These are phyloP conservation scores for Eucera pruinosa DNA, from an alignment of 2,888 invertebrate genomes.

Conservation along the genomic window DNA sequence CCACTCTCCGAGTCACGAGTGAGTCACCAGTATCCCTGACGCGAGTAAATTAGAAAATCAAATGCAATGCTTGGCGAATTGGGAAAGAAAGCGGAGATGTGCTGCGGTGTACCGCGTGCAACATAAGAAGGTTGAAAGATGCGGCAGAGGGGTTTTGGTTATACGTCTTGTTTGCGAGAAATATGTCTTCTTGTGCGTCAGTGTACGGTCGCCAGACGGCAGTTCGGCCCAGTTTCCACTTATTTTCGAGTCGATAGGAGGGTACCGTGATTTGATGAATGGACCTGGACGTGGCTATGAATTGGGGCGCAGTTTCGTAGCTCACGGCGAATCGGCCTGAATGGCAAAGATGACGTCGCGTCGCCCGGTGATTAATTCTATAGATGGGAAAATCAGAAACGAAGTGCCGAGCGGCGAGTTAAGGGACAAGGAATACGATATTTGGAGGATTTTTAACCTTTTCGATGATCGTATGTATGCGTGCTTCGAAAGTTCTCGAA, in stretches of 20 bases:
- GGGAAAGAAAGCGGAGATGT: background rate
- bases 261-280: slow-evolving; percentile 33
- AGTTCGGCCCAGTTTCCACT: slow-evolving; percentile 39
- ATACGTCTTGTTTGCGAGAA: background rate
- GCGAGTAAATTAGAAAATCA: slow-evolving; percentile 22
- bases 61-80: background rate
- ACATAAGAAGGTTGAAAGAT: background rate
- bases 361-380: slow-evolving; percentile 21
- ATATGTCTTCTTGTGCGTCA: background rate
- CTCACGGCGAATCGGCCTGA: background rate
- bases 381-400: too few relatives aligned
- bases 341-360: background rate
- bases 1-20: background rate
- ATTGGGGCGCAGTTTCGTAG: background rate
- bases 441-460: too few relatives aligned
- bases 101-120: background rate
- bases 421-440: too few relatives aligned
- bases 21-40: too few relatives aligned
- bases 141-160: background rate
- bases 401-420: too few relatives aligned
- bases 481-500: too few relatives aligned
- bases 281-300: slow-evolving; percentile 11
- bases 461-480: too few relatives aligned
- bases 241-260: slow-evolving; percentile 30
- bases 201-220: background rate